Base-by-base conservation (phyloP, 2,113 vertebrate species). In the Osmerus eperlanus region DNA sequence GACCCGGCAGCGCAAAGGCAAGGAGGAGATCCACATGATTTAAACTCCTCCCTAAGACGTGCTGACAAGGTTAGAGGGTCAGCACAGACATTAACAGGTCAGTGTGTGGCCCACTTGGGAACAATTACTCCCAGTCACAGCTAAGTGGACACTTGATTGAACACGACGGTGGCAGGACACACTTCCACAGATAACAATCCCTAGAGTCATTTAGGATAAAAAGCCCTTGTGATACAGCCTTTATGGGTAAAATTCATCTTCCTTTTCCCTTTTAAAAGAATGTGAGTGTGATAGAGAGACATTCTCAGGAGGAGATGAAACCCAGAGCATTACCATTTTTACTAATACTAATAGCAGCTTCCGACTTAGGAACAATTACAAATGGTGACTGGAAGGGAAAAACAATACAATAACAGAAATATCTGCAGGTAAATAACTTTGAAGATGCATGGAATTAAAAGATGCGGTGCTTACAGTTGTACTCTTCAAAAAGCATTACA, bases 141-240 rank as follows among this genome's bases (percentile, higher is more conserved):
- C 96, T 98, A 99, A 99, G 95, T 98, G 96, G 97, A 97, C 97
- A 97, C 95, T 97, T 98, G 97, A 99, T 99, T 98, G 95, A 99
- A 97, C 96, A 94, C 94, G 94, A 94, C 91, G 91, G 95, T 93
- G 94, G 95, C 95, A 96, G 95, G 90, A 91, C 94, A 95, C 95
- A 96, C 95, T 96, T 96, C 93, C 93, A 94, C 92, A 93, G 95
- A 98, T 98, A 97, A 98, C 96, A 98, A 97, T 98, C 94, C 95
- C 95, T 91, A 93, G 91, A 93, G 96, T 93, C 94, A 97, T 98
- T 98, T 98, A 96, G 96, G 96, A 98, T 98, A 97, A 98, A 91
- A 98, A 97, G 95, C 95, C 93, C 94, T 94, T 93, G 97, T 95
- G 95, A 96, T 97, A 93, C 94, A 93, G 94, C 94, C 94, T 96